Evolutionary conservation across 2,797 vertebrate species (phyloP).

Genomic region (Myripristis murdjan): DNA sequence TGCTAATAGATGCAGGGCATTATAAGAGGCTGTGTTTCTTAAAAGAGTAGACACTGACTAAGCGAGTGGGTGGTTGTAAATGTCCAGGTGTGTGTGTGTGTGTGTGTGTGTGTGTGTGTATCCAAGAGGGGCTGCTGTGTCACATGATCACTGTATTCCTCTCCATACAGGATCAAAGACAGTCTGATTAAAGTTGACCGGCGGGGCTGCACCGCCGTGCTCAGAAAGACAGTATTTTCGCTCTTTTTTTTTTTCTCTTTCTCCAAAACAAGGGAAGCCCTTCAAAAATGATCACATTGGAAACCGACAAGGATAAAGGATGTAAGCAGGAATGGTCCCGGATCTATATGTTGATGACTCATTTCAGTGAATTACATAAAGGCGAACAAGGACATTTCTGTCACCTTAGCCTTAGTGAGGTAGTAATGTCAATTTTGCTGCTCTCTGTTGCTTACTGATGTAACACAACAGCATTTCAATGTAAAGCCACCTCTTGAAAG

Average conservation of each 20-base stretch:
- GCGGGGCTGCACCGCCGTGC: not conserved
- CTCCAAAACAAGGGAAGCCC: constrained; percentile 22
- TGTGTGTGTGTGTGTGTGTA: constrained; percentile 7
- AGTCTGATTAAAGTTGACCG: constrained; percentile 67
- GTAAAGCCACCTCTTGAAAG: too few species aligned
- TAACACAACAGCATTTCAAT: too few species aligned
- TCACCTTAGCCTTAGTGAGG: too few species aligned
- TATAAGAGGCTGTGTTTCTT: constrained; percentile 20
- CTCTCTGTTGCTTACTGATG: too few species aligned
- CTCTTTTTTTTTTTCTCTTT: constrained; percentile 1
- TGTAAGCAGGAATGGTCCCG: not conserved
- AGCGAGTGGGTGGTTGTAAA: constrained; percentile 18
- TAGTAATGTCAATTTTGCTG: too few species aligned
- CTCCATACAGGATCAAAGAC: constrained; percentile 68
- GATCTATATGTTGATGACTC: too few species aligned
- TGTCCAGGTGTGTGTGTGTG: constrained; percentile 18
- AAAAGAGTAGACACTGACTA: constrained; percentile 25
- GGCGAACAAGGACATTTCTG: too few species aligned
- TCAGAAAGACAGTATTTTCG: constrained; percentile 31
- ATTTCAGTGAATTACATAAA: too few species aligned
- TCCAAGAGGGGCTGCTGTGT: not conserved
- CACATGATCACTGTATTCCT: constrained; percentile 16
- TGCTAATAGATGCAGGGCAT: constrained; percentile 34
- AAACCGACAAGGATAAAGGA: constrained; percentile 1
- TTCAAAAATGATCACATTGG: constrained; percentile 37